Evolutionary conservation across 2,113 vertebrate genomes (phyloP).

Genomic region (Catharus fuscescens): DNA sequence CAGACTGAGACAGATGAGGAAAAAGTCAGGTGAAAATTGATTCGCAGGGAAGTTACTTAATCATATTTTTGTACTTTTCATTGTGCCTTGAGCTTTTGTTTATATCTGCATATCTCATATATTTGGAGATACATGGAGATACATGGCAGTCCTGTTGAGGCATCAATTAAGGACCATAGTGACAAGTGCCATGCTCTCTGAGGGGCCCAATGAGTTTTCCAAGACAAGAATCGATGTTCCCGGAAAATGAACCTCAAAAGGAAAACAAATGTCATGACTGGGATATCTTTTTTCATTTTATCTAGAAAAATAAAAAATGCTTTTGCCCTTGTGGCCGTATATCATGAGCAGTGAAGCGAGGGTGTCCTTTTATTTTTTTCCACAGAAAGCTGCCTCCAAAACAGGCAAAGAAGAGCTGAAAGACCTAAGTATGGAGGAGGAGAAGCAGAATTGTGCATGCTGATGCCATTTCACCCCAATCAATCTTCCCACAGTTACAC

Average conservation of each 20-base stretch:
- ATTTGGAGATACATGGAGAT: background rate
- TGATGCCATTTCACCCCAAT: fast-evolving
- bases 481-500: background rate
- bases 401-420: background rate
- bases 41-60: background rate
- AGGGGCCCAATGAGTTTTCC: fast-evolving
- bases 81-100: background rate
- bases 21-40: background rate
- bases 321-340: background rate
- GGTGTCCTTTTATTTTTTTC: background rate
- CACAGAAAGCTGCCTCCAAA: background rate
- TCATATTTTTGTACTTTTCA: background rate
- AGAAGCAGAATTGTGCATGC: background rate
- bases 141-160: background rate
- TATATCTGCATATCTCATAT: background rate
- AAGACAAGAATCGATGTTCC: background rate
- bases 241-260: background rate
- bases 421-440: background rate
- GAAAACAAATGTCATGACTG: background rate
- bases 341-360: background rate
- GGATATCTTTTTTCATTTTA: background rate
- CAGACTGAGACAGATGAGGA: background rate
- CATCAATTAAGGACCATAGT: background rate
- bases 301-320: background rate
- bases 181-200: background rate